Percentiles rank a stretch among this genome's conserved stretches.
phyloP scores from a whole-genome alignment of 2,888 invertebrate species.

The Eupithecia centaureata region DNA sequence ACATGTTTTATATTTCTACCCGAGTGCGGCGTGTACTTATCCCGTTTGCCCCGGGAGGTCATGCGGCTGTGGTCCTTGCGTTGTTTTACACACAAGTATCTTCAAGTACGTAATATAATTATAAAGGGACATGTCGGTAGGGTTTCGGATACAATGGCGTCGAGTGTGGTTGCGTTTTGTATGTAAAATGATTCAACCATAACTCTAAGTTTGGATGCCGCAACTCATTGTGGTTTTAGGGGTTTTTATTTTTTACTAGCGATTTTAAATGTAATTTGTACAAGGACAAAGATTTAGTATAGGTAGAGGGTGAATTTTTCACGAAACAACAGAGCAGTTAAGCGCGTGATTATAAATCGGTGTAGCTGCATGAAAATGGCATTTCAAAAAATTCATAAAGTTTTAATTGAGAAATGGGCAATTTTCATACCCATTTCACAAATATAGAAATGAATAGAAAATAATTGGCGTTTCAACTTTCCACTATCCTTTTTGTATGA shows the following conservation, averaged over 20 bases:
- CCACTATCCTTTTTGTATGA: background rate
- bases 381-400: no score
- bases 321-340: no score
- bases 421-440: no score
- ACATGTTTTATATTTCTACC: slow-evolving; percentile 84
- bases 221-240: slow-evolving; percentile 7
- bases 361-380: no score
- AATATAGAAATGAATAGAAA: no score
- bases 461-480: background rate
- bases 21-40: slow-evolving; percentile 79
- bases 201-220: slow-evolving; percentile 49
- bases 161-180: slow-evolving; percentile 53
- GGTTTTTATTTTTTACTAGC: background rate
- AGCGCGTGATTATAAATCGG: no score
- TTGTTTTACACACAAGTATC: slow-evolving; percentile 66
- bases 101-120: slow-evolving; percentile 65
- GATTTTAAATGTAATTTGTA: background rate
- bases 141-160: slow-evolving; percentile 55
- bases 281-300: background rate
- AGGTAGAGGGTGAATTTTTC: background rate
- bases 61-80: slow-evolving; percentile 69
- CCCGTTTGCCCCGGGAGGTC: slow-evolving; percentile 81
- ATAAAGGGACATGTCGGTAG: slow-evolving; percentile 64
- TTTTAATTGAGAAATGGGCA: no score
- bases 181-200: slow-evolving; percentile 55